Base-by-base conservation (phyloP, 2,888 invertebrate species). In the Ectemnius lituratus region DNA sequence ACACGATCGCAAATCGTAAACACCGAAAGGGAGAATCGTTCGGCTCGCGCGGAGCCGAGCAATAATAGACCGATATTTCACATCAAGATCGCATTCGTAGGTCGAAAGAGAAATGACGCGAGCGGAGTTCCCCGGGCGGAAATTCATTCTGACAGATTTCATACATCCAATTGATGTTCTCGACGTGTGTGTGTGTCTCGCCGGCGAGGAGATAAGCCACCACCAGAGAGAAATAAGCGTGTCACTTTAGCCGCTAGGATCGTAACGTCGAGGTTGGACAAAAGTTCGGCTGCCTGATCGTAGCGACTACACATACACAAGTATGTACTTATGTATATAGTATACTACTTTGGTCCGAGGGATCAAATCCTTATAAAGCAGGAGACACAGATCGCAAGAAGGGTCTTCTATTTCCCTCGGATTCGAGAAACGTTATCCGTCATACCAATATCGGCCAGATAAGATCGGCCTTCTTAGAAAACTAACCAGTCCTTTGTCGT, bases 71-170 rank as follows among this genome's bases (percentile, higher is more conserved):
- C 88, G 86, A 90, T 89, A 90, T 90, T 89, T 90, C 88, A 90
- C 85, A 89, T 88, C 85, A 88, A 88, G 88, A 89, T 88, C 87
- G 84, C 85, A 88, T 88, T 88, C 84, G 86, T 83, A 37, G 83
- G 82, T 81, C 70, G 83, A 81, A 88, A 88, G 89, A 90, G 89
- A 90, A 89, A 89, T 89, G 89, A 86, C 86, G 83, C 84, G 65
- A 75, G 66, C 65, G 52, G 37, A 37, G 52, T 23, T 63, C 49
- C 57, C 49, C 64, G 52, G 64, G 75, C 46, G 56, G 52, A 88
- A 89, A 89, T 88, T 88, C 89, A 88, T 89, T 88, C 88, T 88
- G 89, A 89, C 89, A 89, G 89, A 89, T 90, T 89, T 88, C 89
- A 87, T 90, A 89, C 88, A 89, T 89, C 87, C 89, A 90, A 90